phyloP scores from a whole-genome alignment of 1,140 invertebrate species.

The Oryctes rhinoceros region DNA sequence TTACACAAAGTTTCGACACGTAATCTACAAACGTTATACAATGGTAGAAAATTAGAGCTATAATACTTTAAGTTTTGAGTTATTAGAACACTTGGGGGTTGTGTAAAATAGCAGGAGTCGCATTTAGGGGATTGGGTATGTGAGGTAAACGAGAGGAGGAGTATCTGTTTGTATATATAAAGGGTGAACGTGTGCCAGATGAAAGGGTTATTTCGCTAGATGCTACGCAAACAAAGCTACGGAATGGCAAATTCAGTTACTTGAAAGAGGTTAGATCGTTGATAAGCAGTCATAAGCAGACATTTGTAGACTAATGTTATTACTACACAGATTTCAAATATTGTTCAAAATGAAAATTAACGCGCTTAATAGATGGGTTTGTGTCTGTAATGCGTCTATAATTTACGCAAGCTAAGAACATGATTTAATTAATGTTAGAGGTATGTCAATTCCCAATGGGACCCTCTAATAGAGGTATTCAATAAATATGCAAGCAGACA shows the following conservation, averaged over 20 bases:
- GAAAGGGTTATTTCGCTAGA: constrained; percentile 12
- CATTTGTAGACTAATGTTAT: constrained; percentile 33
- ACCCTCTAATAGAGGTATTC: background rate
- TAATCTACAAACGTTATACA: too few species aligned
- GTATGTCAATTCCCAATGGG: constrained; percentile 29
- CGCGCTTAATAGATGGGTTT: constrained; percentile 14
- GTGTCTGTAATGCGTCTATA: constrained; percentile 13
- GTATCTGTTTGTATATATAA: background rate
- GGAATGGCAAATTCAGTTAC: constrained; percentile 38
- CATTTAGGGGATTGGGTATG: background rate
- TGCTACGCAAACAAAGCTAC: constrained; percentile 20
- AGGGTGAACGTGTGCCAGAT: constrained; percentile 13
- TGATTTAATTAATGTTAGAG: constrained; percentile 35
- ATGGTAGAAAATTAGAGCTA: background rate
- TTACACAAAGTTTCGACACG: too few species aligned
- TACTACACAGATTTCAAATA: constrained; percentile 35
- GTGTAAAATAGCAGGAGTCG: constrained; percentile 10
- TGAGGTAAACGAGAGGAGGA: background rate
- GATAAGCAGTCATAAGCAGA: constrained; percentile 23
- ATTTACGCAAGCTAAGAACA: background rate
- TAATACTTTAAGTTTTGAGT: constrained; percentile 16
- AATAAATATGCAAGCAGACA: background rate
- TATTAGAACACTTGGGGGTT: background rate
- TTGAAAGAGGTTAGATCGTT: constrained; percentile 38
- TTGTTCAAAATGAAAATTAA: constrained; percentile 39